Conservation (phyloP, 2,797 vertebrate genomes). For the Alosa sapidissima region DNA sequence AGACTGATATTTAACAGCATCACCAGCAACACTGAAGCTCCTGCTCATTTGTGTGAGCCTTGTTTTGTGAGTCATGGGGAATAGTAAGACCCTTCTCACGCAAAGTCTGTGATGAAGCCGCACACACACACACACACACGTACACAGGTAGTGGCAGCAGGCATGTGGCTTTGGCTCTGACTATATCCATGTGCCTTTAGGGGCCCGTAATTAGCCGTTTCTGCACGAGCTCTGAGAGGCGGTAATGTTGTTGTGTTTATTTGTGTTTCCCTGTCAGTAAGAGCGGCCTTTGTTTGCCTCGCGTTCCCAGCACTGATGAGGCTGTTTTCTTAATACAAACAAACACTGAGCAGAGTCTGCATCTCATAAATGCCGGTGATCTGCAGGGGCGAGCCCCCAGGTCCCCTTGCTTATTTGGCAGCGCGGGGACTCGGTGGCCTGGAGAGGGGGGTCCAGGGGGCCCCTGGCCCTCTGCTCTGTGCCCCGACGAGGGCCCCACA, state of each 20-base stretch:
- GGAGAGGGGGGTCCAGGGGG: not conserved
- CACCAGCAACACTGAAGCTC: not conserved
- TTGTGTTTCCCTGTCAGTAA: not conserved
- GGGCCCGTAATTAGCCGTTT: not conserved
- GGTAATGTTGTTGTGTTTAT: conserved; percentile 19
- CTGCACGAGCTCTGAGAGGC: not conserved
- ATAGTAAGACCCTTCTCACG: conserved; percentile 5
- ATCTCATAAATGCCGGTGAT: conserved; percentile 19
- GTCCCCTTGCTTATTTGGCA: not conserved
- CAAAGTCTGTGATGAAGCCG: not conserved
- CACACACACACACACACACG: not conserved
- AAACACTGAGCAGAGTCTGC: conserved; percentile 16
- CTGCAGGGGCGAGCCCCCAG: conserved; percentile 15
- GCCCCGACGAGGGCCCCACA: conserved; percentile 12
- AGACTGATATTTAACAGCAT: not conserved
- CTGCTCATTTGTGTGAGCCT: not conserved
- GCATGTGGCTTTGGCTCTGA: not conserved
- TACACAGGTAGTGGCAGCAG: conserved; percentile 11
- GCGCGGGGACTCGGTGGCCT: not conserved
- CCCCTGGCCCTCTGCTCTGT: conserved; percentile 27
- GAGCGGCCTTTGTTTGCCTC: not conserved
- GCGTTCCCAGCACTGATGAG: conserved; percentile 32
- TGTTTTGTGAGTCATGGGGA: not conserved
- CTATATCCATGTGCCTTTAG: conserved; percentile 8
- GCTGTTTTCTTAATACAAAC: conserved; percentile 35